Percentiles rank a stretch among this genome's conserved stretches.
Evolutionary conservation across 2,113 vertebrate species (phyloP).

Genomic region (Myxocyprinus asiaticus): DNA sequence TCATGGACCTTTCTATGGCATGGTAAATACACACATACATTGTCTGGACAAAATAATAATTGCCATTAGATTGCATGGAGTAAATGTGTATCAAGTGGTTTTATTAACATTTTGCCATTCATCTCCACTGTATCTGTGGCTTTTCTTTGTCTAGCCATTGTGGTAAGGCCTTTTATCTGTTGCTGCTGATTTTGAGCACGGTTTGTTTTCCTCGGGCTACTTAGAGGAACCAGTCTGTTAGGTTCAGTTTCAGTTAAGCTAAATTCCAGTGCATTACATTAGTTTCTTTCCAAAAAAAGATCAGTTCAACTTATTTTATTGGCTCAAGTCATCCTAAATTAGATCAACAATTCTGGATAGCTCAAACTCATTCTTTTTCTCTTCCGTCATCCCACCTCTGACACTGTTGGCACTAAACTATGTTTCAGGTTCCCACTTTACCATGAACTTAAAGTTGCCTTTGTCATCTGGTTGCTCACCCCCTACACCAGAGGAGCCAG

Average conservation of each 20-base stretch:
- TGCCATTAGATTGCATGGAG: constrained; percentile 8
- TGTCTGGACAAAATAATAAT: background rate
- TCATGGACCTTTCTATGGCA: constrained; percentile 81
- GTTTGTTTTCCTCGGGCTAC: constrained; percentile 12
- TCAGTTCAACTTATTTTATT: background rate
- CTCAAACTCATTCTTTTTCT: background rate
- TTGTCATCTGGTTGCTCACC: constrained; percentile 86
- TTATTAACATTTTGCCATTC: constrained; percentile 3
- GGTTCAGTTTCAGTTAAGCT: constrained; percentile 15
- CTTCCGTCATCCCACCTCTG: background rate
- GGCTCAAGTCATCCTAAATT: no score
- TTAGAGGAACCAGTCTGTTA: constrained; percentile 24
- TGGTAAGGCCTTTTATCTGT: constrained; percentile 28
- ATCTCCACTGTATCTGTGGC: background rate
- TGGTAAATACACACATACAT: constrained; percentile 74
- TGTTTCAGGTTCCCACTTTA: constrained; percentile 84
- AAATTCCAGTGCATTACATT: constrained; percentile 10
- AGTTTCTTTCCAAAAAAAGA: background rate
- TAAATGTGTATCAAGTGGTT: constrained; percentile 10
- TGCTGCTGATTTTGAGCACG: constrained; percentile 16
- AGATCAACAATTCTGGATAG: background rate
- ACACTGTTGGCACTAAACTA: background rate
- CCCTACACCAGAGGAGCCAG: constrained; percentile 87
- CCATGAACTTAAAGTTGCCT: constrained; percentile 86
- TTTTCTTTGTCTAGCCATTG: constrained; percentile 1